Base-by-base conservation (phyloP, 2,113 vertebrate species). In the Sinocyclocheilus rhinocerous region DNA sequence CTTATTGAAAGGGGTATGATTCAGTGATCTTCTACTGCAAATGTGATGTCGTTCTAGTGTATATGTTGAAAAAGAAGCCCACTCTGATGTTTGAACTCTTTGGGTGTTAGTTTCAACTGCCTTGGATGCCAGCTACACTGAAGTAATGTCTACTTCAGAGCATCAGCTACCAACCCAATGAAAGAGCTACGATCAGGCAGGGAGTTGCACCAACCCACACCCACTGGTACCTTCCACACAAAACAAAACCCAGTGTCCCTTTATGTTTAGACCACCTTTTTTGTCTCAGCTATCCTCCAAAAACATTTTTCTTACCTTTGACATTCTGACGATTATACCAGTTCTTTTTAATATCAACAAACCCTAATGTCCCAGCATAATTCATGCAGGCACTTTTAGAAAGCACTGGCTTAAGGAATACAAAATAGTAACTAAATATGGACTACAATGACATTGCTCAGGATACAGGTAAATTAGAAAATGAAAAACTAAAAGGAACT, bases 71-170 rank as follows among this genome's bases (percentile, higher is more conserved):
- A 48, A 42, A 8, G 29, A 81, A 84, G 36, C 52, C 57, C 33
- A 87, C 75, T 85, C 84, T 89, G 79, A 87, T 87, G 88, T 85
- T 89, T 89, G 63, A 89, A 89, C 86, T 79, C 88, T 26, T 81
- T 70, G 61, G 77, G 76, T 52, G 69, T 73, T 77, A 84, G 95
- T 96, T 96, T 96, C 96, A 96, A 96, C 94, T 93, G 93, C 92
- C 93, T 95, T 93, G 95, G 95, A 96, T 96, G 96, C 94, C 96
- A 96, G 96, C 94, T 95, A 94, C 95, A 96, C 96, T 96, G 95
- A 96, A 93, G 95, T 95, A 95, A 95, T 95, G 70, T 55, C 36
- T 87, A 95, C 95, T 95, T 95, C 92, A 91, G 94, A 94, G 95
- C 92, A 92, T 92, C 89, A 94, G 92, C 93, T 95, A 95, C 94